phyloP scores from a whole-genome alignment of 2,113 vertebrate genomes.

The Caranx ignobilis region DNA sequence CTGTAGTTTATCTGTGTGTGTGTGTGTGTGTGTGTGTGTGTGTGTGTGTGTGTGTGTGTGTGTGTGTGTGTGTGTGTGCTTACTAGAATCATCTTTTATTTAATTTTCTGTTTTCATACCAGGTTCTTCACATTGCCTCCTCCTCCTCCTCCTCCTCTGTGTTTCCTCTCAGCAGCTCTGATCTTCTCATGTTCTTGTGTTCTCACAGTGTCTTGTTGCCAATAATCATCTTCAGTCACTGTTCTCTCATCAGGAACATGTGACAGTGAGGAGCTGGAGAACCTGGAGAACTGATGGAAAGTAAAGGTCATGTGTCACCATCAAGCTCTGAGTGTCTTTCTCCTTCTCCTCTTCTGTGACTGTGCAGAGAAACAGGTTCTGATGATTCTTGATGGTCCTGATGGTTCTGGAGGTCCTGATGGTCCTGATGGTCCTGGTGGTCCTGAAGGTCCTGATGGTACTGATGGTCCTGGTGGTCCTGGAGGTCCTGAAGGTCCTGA shows the following conservation, averaged over 20 bases:
- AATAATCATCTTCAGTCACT: too few relatives aligned
- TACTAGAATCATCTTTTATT: constrained; percentile 36
- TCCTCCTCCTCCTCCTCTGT: constrained; percentile 18
- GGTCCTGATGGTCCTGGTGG: too few relatives aligned
- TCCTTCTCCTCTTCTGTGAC: too few relatives aligned
- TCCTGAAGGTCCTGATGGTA: too few relatives aligned
- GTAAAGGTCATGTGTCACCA: constrained; percentile 26
- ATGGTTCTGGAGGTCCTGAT: too few relatives aligned
- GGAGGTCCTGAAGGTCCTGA: too few relatives aligned
- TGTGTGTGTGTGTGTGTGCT: constrained; percentile 24
- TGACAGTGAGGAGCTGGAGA: too few relatives aligned
- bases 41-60: background rate
- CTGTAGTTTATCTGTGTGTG: background rate
- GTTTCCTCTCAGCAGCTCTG: background rate
- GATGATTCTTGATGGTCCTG: too few relatives aligned
- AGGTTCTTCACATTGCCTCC: constrained; percentile 8
- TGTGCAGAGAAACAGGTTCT: background rate
- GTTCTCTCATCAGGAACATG: too few relatives aligned
- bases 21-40: background rate
- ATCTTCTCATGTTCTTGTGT: background rate
- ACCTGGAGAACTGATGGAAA: constrained; percentile 13
- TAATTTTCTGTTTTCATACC: constrained; percentile 23
- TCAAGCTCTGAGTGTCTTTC: too few relatives aligned
- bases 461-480: too few relatives aligned
- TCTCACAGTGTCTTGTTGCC: too few relatives aligned